Evolutionary conservation across 2,888 invertebrate genomes (phyloP), one percentile per base, ranked within the genome.

Genomic region (Lasioglossum zephyrum): DNA sequence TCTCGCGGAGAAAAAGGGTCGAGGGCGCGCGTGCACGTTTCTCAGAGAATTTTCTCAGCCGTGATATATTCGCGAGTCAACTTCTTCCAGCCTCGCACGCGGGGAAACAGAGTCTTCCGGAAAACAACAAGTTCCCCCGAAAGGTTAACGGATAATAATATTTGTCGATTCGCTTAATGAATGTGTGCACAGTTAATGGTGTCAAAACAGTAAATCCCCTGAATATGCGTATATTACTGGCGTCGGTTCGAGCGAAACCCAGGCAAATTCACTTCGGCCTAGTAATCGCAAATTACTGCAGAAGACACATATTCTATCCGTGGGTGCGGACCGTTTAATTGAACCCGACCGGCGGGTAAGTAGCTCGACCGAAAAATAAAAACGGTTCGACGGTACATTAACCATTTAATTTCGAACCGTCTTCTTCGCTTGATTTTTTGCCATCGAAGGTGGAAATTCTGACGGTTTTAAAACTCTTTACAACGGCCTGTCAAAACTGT

Each of bases 171-270:
- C 66, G 66, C 66, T 39, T 39, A 39, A 66, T 22, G 74, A 26
- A 73, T 11, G 66, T 66, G 9, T 66, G 9, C 66, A 22, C 36
- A 39, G 66, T 66, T 66, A 66, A 66, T 66, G 66, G 66, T 39
- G 66, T 66, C 66, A 66, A 18, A 66, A 66, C 66, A 39, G 66
- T 4, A 66, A 66, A 66, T 66, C 66, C 66, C 36, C 22, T 3
- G 66, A 66, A 39, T 66, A 66, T 39, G 66, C 66, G 66, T 66
- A 66, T 39, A 39, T 66, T 66, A 66, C 36, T 22, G 36, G 1
- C 39, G 22, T 22, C 18, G 9, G 66, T 22, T 22, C 36, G 3
- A 39, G 36, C 22, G 66, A 8, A 36, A 18, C 2, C 22, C 66
- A 22, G 66, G 36, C 36, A 36, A 39, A 66, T 66, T 66, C 36